phyloP scores from a whole-genome alignment of 1,140 invertebrate species.

The Ladona fulva region DNA sequence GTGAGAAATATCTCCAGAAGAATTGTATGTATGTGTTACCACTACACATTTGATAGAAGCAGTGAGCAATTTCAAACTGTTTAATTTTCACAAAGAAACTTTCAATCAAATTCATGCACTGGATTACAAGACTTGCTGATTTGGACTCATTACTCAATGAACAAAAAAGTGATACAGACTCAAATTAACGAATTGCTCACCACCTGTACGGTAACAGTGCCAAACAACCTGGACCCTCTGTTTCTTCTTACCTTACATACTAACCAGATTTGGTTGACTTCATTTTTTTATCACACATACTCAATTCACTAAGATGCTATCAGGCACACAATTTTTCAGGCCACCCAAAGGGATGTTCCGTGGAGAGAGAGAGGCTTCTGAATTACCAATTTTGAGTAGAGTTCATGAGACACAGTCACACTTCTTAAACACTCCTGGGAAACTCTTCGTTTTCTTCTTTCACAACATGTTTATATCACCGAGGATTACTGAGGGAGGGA shows the following conservation, averaged over 20 bases:
- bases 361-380: background rate
- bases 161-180: background rate
- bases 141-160: too few species aligned
- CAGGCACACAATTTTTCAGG: background rate
- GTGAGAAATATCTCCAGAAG: background rate
- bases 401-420: background rate
- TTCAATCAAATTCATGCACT: too few species aligned
- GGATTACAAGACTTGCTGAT: too few species aligned
- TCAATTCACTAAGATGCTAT: background rate
- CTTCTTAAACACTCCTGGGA: background rate
- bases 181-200: background rate
- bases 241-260: background rate
- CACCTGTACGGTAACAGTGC: background rate
- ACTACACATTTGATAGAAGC: background rate
- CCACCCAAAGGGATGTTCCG: background rate
- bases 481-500: background rate
- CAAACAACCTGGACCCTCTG: slow-evolving; percentile 2
- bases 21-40: slow-evolving; percentile 10
- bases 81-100: background rate
- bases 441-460: background rate
- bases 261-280: background rate
- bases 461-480: background rate
- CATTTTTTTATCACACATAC: background rate
- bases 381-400: background rate
- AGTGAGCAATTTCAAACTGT: background rate